phyloP scores from a whole-genome alignment of 2,113 vertebrate genomes.

The Columba janthina region DNA sequence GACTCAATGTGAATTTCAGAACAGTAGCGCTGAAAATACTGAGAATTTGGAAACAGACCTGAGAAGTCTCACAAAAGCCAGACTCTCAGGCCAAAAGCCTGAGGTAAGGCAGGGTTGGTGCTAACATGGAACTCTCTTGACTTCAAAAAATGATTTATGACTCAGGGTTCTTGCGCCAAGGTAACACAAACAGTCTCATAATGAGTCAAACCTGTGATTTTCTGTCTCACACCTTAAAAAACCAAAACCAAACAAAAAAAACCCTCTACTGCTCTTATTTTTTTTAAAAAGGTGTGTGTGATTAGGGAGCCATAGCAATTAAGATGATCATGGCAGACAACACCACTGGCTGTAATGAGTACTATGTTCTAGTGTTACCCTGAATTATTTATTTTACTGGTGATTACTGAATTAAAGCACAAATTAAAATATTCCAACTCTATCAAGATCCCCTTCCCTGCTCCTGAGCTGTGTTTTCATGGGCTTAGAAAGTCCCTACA shows the following conservation, averaged over 20 bases:
- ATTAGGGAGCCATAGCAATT: background rate
- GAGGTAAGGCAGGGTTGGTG: conserved; percentile 22
- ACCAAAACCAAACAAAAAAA: background rate
- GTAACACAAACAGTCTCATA: background rate
- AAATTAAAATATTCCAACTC: background rate
- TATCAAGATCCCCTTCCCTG: background rate
- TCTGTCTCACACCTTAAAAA: background rate
- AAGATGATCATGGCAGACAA: background rate
- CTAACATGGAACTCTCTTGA: background rate
- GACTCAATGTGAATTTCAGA: background rate
- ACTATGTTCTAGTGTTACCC: background rate
- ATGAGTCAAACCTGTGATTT: background rate
- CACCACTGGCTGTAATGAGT: background rate
- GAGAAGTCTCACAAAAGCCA: conserved; percentile 7
- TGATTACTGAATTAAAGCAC: background rate
- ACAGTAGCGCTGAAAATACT: background rate
- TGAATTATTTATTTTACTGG: background rate
- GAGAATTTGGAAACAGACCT: conserved; percentile 30
- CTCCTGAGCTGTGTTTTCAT: background rate
- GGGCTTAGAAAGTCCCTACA: background rate
- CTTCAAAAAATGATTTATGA: conserved; percentile 42
- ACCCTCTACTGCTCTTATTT: accelerated
- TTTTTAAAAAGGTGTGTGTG: background rate
- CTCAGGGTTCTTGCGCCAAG: background rate
- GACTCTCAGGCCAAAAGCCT: conserved; percentile 6